A percentile compares a stretch with the other conserved stretches of the same genome.
Evolutionary conservation across 2,888 invertebrate species (phyloP).

Genomic region (Shargacucullia verbasci): DNA sequence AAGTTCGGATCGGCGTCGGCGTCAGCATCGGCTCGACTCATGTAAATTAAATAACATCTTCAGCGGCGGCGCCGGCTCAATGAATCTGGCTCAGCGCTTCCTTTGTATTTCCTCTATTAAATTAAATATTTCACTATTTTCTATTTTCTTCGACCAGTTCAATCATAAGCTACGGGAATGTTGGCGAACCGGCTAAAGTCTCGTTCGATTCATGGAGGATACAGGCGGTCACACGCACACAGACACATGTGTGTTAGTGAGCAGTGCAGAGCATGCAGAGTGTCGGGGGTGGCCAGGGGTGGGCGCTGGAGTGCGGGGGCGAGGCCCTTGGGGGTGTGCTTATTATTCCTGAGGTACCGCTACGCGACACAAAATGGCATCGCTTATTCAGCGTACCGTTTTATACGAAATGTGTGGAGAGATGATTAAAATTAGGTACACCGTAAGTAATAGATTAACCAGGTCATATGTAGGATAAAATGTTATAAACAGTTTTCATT

Average conservation of each 20-base stretch:
- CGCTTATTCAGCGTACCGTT: slow-evolving; percentile 48
- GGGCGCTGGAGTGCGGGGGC: neutral
- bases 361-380: slow-evolving; percentile 45
- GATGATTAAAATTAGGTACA: slow-evolving; percentile 34
- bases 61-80: neutral
- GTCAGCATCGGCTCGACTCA: neutral
- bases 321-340: slow-evolving; percentile 38
- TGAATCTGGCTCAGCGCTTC: neutral
- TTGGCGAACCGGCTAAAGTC: slow-evolving; percentile 14
- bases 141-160: neutral
- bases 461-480: neutral
- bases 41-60: slow-evolving; percentile 8
- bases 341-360: slow-evolving; percentile 52
- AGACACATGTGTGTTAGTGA: slow-evolving; percentile 6
- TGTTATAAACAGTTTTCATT: neutral
- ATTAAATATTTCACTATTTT: slow-evolving; percentile 1
- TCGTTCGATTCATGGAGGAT: slow-evolving; percentile 1
- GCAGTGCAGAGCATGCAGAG: slow-evolving; percentile 18
- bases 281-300: neutral
- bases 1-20: neutral
- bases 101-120: slow-evolving; percentile 3
- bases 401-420: slow-evolving; percentile 36
- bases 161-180: slow-evolving; percentile 6
- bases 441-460: neutral
- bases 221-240: slow-evolving; percentile 15